Evolutionary conservation across 2,888 invertebrate species (phyloP), one percentile per base, ranked within the genome.

Genomic region (Yponomeuta cagnagella): DNA sequence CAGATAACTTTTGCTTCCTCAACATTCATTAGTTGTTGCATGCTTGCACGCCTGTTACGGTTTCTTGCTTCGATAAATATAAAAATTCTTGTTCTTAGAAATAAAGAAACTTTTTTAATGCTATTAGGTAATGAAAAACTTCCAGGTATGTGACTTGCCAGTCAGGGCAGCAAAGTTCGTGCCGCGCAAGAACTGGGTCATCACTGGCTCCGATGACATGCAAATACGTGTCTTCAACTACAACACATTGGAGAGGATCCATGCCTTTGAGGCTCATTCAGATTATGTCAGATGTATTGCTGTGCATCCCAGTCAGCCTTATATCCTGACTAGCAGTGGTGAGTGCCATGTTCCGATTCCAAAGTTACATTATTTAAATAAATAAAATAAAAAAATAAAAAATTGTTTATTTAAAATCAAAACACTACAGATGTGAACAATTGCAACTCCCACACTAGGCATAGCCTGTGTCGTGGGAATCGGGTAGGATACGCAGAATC

Each of bases 221-320:
- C 96, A 97, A 85, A 96, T 99, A 43, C 94, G 99, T 74, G 96
- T 99, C 48, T 99, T 98, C 89, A 99, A 99, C 90, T 99, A 99
- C 89, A 99, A 99, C 87, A 99, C 99, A 0, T 87, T 99, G 76
- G 99, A 99, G 85, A 93, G 98, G 77, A 96, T 98, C 5, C 98
- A 99, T 82, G 95, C 97, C 5, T 99, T 97, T 86, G 99, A 99
- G 86, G 99, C 99, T 0, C 99, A 99, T 88, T 98, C 99, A 1
- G 99, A 99, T 89, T 99, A 99, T 87, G 96, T 99, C 37, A 94
- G 99, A 74, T 97, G 97, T 80, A 98, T 99, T 79, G 97, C 97
- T 8, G 96, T 99, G 12, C 99, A 99, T 92, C 99, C 99, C 5
- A 97, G 98, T 67, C 99, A 99, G 82, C 98, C 99, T 0, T 97